These are phyloP conservation scores for Coenonympha glycerion DNA, from an alignment of 2,888 invertebrate genomes.

Conservation along the genomic window DNA sequence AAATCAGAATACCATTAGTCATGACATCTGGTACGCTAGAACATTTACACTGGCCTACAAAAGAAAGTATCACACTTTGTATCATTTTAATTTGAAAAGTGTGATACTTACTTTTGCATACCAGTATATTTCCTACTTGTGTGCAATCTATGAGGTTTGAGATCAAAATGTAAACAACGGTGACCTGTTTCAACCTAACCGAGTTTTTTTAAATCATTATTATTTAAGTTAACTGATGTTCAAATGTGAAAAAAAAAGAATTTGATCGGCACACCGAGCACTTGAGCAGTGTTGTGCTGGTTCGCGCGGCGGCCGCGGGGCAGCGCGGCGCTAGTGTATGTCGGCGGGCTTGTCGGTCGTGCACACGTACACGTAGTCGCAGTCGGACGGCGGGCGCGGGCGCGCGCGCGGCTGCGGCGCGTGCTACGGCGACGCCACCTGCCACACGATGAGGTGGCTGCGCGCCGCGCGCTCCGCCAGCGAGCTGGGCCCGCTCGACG, in stretches of 20 bases:
- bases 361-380: slow-evolving; percentile 67
- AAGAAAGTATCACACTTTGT: too few species aligned
- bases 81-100: too few species aligned
- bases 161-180: slow-evolving; percentile 43
- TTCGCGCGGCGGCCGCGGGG: too few species aligned
- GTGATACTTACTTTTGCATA: too few species aligned
- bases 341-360: slow-evolving; percentile 59
- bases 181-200: too few species aligned
- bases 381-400: slow-evolving; percentile 60
- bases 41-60: too few species aligned
- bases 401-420: slow-evolving; percentile 40
- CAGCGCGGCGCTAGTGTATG: slow-evolving; percentile 39
- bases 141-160: slow-evolving; percentile 15
- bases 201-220: too few species aligned
- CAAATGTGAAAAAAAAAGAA: slow-evolving; percentile 45
- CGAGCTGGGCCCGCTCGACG: slow-evolving; percentile 56
- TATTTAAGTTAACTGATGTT: too few species aligned
- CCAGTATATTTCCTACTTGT: too few species aligned
- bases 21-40: too few species aligned
- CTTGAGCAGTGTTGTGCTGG: neutral
- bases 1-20: too few species aligned
- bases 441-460: slow-evolving; percentile 96
- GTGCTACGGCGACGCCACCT: slow-evolving; percentile 78
- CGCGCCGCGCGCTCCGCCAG: slow-evolving; percentile 78
- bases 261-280: too few species aligned